Evolutionary conservation across 2,888 invertebrate species (phyloP).

Genomic region (Liopterus haemorrhoidalis): DNA sequence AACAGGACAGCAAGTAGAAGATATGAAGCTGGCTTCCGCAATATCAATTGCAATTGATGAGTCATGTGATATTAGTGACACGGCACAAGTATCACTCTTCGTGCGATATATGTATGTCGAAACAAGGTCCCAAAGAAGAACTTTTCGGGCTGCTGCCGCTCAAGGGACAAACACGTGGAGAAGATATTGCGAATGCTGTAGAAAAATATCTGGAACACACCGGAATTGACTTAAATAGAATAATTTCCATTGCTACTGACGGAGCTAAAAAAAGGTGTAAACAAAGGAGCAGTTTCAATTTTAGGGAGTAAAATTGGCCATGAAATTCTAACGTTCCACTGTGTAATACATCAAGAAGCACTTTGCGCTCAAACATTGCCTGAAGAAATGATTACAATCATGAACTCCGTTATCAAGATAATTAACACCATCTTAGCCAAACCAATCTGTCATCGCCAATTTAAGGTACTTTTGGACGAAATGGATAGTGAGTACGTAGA

Average conservation of each 20-base stretch:
- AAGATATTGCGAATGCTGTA: slow-evolving; percentile 35
- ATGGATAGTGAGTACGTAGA: slow-evolving; percentile 28
- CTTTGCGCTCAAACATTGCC: slow-evolving; percentile 35
- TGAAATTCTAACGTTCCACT: slow-evolving; percentile 34
- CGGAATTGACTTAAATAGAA: slow-evolving; percentile 31
- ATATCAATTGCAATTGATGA: slow-evolving; percentile 31
- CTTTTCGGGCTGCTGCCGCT: slow-evolving; percentile 29
- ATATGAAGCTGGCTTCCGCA: slow-evolving; percentile 33
- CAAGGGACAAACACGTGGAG: slow-evolving; percentile 28
- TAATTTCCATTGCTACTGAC: slow-evolving; percentile 32
- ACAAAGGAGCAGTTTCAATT: slow-evolving; percentile 31
- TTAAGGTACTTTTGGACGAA: slow-evolving; percentile 35
- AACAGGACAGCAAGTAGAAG: slow-evolving; percentile 32
- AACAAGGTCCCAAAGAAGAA: slow-evolving; percentile 31
- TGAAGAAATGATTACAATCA: slow-evolving; percentile 32
- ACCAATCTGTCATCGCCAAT: slow-evolving; percentile 34
- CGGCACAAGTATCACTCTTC: slow-evolving; percentile 33
- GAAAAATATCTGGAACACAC: slow-evolving; percentile 28
- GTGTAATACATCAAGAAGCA: slow-evolving; percentile 35
- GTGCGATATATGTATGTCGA: slow-evolving; percentile 28
- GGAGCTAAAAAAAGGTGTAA: slow-evolving; percentile 31
- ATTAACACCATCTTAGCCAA: slow-evolving; percentile 29
- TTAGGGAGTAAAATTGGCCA: slow-evolving; percentile 32
- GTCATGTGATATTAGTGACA: slow-evolving; percentile 31
- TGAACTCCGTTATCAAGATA: slow-evolving; percentile 24